A percentile compares a stretch with the other conserved stretches of the same genome.
phyloP scores from a whole-genome alignment of 2,113 vertebrate genomes.

The Nettapus auritus region DNA sequence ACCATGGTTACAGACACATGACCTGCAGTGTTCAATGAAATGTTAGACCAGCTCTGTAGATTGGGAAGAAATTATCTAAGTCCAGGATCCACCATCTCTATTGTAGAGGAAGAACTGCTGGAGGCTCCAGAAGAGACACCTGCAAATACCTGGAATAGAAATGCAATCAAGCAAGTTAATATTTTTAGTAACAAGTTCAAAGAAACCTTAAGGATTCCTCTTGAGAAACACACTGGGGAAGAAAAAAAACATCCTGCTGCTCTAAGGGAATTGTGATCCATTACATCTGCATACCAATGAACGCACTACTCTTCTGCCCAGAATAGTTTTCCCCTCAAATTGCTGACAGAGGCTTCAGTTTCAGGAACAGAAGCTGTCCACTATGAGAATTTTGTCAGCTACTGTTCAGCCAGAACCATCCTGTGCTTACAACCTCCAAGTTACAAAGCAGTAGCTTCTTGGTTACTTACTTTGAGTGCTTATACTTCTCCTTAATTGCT shows the following conservation, averaged over 20 bases:
- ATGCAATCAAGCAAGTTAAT: neutral
- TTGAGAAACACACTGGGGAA: neutral
- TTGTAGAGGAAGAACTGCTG: slow-evolving; percentile 73
- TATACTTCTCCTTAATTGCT: slow-evolving; percentile 89
- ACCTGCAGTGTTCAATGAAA: slow-evolving; percentile 46
- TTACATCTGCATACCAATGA: neutral
- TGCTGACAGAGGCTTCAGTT: neutral
- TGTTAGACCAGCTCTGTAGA: slow-evolving; percentile 14
- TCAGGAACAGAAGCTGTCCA: neutral
- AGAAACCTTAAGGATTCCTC: neutral
- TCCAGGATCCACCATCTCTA: slow-evolving; percentile 8
- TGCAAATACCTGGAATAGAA: slow-evolving; percentile 78
- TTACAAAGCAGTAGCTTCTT: neutral
- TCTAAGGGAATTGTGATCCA: neutral
- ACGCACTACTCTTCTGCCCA: neutral
- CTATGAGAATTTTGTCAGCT: neutral
- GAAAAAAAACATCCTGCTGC: neutral
- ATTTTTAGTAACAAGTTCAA: neutral
- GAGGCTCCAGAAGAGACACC: slow-evolving; percentile 79
- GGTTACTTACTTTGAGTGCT: slow-evolving; percentile 82
- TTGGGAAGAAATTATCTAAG: neutral
- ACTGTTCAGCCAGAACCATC: neutral
- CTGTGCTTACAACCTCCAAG: neutral
- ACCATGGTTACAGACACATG: slow-evolving; percentile 40
- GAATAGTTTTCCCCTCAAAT: neutral